Evolutionary conservation across 35 echinoderm and acorn worm species (phyloP).

Genomic region (Apostichopus japonicus): DNA sequence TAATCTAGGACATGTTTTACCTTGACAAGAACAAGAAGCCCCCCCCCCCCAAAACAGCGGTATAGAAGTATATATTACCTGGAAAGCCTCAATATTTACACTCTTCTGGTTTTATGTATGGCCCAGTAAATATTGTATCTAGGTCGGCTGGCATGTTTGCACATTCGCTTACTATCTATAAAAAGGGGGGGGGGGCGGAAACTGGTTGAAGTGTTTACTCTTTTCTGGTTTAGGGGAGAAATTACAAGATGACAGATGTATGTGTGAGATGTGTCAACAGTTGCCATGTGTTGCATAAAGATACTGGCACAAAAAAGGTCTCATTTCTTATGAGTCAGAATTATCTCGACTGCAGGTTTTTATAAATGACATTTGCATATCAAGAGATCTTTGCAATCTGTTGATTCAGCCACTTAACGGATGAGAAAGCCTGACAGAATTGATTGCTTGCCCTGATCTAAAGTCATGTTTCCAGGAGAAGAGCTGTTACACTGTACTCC

Average conservation of each 20-base stretch:
- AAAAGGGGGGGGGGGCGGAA: not conserved
- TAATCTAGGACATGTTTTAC: too few species aligned
- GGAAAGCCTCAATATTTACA: too few species aligned
- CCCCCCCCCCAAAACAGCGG: too few species aligned
- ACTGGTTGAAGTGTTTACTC: not conserved
- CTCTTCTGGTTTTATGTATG: too few species aligned
- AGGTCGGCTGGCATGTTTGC: constrained; percentile 7
- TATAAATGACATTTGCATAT: too few species aligned
- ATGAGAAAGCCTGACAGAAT: not conserved
- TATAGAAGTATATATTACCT: too few species aligned
- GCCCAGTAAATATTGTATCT: not conserved
- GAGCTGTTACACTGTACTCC: too few species aligned
- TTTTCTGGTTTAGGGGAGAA: not conserved
- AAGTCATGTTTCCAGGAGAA: too few species aligned
- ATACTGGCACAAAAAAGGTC: not conserved
- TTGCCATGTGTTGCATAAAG: constrained; percentile 14
- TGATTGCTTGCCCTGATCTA: not conserved
- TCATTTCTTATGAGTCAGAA: not conserved
- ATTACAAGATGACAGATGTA: not conserved
- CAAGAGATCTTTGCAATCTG: too few species aligned
- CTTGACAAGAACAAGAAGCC: too few species aligned
- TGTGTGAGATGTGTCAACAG: constrained; percentile 8
- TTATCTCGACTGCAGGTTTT: too few species aligned
- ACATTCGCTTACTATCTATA: not conserved
- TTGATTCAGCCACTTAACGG: too few species aligned